Percentiles rank a stretch among this genome's conserved stretches.
Evolutionary conservation across 1,140 invertebrate genomes (phyloP).

Genomic region (Zaprionus tsacasi): DNA sequence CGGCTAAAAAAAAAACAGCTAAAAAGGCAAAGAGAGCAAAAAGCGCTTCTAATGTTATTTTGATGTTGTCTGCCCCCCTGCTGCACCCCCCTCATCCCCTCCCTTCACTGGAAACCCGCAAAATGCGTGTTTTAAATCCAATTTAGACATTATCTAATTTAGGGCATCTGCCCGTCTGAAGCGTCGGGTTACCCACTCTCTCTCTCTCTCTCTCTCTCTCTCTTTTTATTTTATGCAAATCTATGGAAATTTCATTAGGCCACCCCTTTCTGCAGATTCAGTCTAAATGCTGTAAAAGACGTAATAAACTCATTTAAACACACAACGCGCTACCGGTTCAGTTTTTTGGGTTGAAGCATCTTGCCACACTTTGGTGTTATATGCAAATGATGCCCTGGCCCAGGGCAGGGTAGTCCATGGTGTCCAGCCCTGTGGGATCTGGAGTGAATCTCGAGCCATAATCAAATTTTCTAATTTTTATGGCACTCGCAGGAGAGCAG

Average conservation of each 20-base stretch:
- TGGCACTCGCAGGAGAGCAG: slow-evolving; percentile 63
- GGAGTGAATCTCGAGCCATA: slow-evolving; percentile 75
- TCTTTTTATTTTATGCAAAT: slow-evolving; percentile 78
- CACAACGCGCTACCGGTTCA: slow-evolving; percentile 36
- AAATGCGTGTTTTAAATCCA: slow-evolving; percentile 84
- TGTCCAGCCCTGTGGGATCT: slow-evolving; percentile 24
- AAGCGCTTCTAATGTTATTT: slow-evolving; percentile 74
- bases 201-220: too few species aligned
- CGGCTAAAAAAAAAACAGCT: slow-evolving; percentile 8
- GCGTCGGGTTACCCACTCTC: slow-evolving; percentile 15
- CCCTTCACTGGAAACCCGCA: slow-evolving; percentile 72
- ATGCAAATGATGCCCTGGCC: slow-evolving; percentile 65
- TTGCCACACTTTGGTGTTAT: slow-evolving; percentile 66
- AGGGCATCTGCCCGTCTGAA: slow-evolving; percentile 58
- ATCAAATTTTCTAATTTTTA: slow-evolving; percentile 84
- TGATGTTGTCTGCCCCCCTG: slow-evolving; percentile 79
- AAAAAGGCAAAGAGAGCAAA: slow-evolving; percentile 20
- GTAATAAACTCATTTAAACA: slow-evolving; percentile 83
- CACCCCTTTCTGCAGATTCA: slow-evolving; percentile 56
- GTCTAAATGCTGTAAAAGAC: slow-evolving; percentile 78
- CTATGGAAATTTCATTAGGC: slow-evolving; percentile 79
- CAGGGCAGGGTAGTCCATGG: slow-evolving; percentile 17
- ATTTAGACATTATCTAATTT: slow-evolving; percentile 84
- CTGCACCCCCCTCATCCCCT: not conserved
- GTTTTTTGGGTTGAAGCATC: slow-evolving; percentile 53